Base-by-base conservation (phyloP, 92 coral and sea anemone species). In the Scolanthus callimorphus region DNA sequence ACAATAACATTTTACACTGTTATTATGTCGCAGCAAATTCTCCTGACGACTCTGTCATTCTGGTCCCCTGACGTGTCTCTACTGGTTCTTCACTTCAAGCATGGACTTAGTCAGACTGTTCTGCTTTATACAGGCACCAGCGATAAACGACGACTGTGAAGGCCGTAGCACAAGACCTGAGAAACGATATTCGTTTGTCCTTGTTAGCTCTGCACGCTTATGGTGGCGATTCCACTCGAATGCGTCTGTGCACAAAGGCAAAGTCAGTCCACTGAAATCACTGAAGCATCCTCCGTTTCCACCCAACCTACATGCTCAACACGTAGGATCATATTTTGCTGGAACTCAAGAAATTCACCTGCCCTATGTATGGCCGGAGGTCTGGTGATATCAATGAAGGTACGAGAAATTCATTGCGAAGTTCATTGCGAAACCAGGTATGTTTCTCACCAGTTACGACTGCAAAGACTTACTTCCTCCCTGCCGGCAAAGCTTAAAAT, bases 121-220 rank as follows among this genome's bases (percentile, higher is more conserved):
- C n/a, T n/a, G n/a, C n/a, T n/a, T n/a, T n/a, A n/a, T n/a, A n/a
- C n/a, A n/a, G n/a, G n/a, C n/a, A n/a, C n/a, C n/a, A n/a, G n/a
- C n/a, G n/a, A n/a, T n/a, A n/a, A n/a, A n/a, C n/a, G n/a, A n/a
- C n/a, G n/a, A n/a, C 62, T 55, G 37, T 62, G 22, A 45, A 62
- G 23, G 58, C 22, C 26, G 69, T 62, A 12, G 29, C 60, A 29
- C 27, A 62, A 45, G 22, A 62, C 22, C 60, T 55, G 24, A 63
- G 63, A 66, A 52, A 66, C 31, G 73, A 66, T 23, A 53, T 66
- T 55, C 37, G 53, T 63, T 39, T 31, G 23, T 62, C 73, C 34
- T 63, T 66, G 17, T 31, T 62, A 66, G 73, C 19, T 55, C 62
- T 65, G 62, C 65, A 60, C 59, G 67, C 65, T 51, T 23, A 51